Percentiles rank a stretch among this genome's conserved stretches.
Evolutionary conservation across 2,888 invertebrate species (phyloP).

Genomic region (Cremastinae sp.): DNA sequence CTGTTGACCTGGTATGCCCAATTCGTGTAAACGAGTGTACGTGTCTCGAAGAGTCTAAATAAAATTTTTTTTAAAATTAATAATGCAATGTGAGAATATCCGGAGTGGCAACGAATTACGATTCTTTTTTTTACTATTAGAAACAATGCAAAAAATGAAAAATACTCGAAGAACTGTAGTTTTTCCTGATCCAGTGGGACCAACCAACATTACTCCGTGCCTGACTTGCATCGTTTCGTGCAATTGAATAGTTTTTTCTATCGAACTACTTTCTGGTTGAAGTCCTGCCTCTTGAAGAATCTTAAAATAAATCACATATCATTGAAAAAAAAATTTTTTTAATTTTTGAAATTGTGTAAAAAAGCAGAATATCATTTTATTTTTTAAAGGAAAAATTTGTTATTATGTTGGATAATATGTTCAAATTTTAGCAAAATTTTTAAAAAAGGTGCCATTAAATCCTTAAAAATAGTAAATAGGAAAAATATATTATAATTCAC

Average conservation of each 20-base stretch:
- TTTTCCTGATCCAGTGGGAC: constrained; percentile 94
- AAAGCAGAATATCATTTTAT: too few relatives aligned
- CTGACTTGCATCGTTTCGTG: constrained; percentile 95
- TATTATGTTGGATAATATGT: too few relatives aligned
- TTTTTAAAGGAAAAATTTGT: too few relatives aligned
- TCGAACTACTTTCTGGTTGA: constrained; percentile 86
- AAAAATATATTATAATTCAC: constrained; percentile 63
- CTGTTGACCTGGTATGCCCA: constrained; percentile 82
- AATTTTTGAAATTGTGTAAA: constrained; percentile 14
- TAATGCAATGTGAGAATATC: not conserved
- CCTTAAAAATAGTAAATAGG: constrained; percentile 2
- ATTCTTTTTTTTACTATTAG: too few relatives aligned
- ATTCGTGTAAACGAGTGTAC: constrained; percentile 84
- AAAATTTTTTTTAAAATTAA: constrained; percentile 26
- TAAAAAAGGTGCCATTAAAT: too few relatives aligned
- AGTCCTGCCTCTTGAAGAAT: constrained; percentile 83
- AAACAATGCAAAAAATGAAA: too few relatives aligned
- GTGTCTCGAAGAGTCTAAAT: constrained; percentile 86
- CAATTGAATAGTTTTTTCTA: constrained; percentile 90
- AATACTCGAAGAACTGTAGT: constrained; percentile 87
- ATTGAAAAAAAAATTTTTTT: not conserved
- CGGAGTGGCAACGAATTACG: too few relatives aligned
- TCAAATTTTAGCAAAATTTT: too few relatives aligned
- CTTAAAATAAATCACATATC: constrained; percentile 47
- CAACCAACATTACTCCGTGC: constrained; percentile 96